Evolutionary conservation across 2,797 vertebrate genomes (phyloP), one percentile per base, ranked within the genome.

Genomic region (Babyrousa celebensis): DNA sequence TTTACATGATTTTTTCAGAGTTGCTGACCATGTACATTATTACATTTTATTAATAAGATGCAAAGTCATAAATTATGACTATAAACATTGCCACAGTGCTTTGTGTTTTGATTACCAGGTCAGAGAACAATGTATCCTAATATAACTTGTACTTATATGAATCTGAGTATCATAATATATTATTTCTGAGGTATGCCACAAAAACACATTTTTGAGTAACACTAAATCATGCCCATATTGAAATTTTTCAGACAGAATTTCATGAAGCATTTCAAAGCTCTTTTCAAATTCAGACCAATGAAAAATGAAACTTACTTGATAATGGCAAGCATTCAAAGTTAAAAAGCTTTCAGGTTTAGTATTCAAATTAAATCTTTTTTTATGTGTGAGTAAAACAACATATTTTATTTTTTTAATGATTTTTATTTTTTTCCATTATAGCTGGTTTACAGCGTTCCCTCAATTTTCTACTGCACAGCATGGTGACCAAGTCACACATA

Each of bases 231-330:
- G 27, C 84, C 7, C 32, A 70, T 52, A 72, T 16, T 32, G 16
- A 94, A 6, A 25, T 18, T 82, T 82, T 68, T 63, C 32, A 92
- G 89, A 92, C 79, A 83, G 74, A 90, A 90, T 79, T 60, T 86
- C 63, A 70, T 43, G 2, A 54, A 68, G n/a, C 1, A 96, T 14
- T 60, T 89, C 17, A 89, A 93, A 96, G 36, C 32, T 91, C 56
- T 68, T 87, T 54, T 71, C 18, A 82, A 86, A 85, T 72, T n/a
- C 20, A 83, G 52, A 68, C 27, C 90, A 71, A 89, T 95, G 79
- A 78, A 82, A 94, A 96, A 82, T 95, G 21, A 97, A 90, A n/a
- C 3, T 48, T 72, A 71, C 18, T 86, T 90, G 29, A 88, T 88
- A 88, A 94, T 63, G 23, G 27, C 80, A 88, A 87, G 32, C 29